Conservation (phyloP, 2,888 invertebrate genomes). For the Stenotaenia linearis region DNA sequence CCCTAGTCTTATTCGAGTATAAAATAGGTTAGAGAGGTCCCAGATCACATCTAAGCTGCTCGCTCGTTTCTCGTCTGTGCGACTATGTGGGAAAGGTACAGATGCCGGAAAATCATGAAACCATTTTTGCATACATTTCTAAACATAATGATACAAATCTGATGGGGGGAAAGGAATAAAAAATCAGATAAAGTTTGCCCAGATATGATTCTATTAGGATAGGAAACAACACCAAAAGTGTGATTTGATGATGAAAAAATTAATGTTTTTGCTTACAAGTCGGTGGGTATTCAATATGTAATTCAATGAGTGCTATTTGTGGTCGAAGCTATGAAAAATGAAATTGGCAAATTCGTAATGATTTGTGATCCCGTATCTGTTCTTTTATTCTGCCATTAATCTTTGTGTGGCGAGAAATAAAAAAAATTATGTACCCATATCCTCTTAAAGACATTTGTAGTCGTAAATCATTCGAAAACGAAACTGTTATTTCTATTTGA, state of each 20-base stretch:
- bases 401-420: background rate
- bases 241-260: too few relatives aligned
- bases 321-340: background rate
- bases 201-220: too few relatives aligned
- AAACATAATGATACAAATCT: background rate
- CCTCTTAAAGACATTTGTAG: background rate
- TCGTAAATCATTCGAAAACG: background rate
- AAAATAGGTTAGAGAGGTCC: conserved; percentile 26
- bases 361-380: background rate
- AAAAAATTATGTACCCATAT: conserved; percentile 17
- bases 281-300: too few relatives aligned
- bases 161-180: too few relatives aligned
- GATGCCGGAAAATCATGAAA: conserved; percentile 20
- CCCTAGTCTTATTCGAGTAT: conserved; percentile 23
- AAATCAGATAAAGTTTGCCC: too few relatives aligned
- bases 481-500: background rate
- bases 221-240: too few relatives aligned
- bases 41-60: conserved; percentile 20
- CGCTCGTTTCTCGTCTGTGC: background rate
- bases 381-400: conserved; percentile 17
- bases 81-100: conserved; percentile 13
- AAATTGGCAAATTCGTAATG: conserved; percentile 16
- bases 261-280: too few relatives aligned
- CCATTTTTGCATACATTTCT: conserved; percentile 16
- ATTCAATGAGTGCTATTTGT: background rate